Evolutionary conservation across 2,113 vertebrate genomes (phyloP).

Genomic region (Ciconia stormi): DNA sequence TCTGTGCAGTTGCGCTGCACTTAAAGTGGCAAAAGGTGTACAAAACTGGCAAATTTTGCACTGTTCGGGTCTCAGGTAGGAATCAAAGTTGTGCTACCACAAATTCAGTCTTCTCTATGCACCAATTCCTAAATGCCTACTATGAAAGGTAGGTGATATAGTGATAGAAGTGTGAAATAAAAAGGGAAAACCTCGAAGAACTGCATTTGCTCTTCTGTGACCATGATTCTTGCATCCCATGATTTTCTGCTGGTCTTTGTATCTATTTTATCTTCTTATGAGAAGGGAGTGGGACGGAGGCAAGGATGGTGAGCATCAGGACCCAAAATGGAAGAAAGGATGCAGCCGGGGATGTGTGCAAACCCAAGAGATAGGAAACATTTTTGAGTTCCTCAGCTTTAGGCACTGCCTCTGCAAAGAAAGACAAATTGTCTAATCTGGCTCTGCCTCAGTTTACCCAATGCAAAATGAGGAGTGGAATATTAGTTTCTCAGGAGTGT

Average conservation of each 20-base stretch:
- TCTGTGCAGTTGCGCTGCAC: neutral
- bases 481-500: neutral
- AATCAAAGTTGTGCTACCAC: neutral
- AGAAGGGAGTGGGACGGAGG: neutral
- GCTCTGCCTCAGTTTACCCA: neutral
- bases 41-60: neutral
- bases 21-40: neutral
- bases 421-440: neutral
- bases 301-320: neutral
- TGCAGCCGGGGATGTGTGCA: fast-evolving
- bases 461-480: neutral
- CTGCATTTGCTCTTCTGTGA: neutral
- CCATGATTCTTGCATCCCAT: neutral
- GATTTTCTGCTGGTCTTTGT: neutral
- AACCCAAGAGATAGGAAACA: neutral
- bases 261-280: neutral
- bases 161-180: neutral
- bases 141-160: neutral
- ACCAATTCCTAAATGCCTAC: neutral
- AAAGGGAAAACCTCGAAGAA: neutral
- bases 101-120: neutral
- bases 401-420: neutral
- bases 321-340: neutral
- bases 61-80: neutral
- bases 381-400: neutral